These are phyloP conservation scores for Neoscelio sp. DNA, from an alignment of 2,888 invertebrate genomes.

Conservation along the genomic window DNA sequence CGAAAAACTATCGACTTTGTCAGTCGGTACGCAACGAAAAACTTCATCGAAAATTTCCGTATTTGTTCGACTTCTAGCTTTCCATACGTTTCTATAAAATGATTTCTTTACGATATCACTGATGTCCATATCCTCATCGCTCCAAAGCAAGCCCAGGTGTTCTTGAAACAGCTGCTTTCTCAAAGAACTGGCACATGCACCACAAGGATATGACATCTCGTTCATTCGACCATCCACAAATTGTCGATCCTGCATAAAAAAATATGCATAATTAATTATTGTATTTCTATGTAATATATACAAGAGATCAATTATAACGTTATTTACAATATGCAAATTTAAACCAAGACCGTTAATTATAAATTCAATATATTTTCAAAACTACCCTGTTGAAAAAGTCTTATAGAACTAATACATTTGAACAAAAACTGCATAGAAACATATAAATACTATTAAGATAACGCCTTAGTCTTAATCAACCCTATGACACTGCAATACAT, in stretches of 20 bases:
- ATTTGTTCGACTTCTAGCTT: slow-evolving; percentile 91
- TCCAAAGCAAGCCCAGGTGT: slow-evolving; percentile 91
- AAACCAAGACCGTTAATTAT: too few species aligned
- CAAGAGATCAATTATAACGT: too few species aligned
- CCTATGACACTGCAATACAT: too few species aligned
- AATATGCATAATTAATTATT: too few species aligned
- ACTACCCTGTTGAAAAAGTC: too few species aligned
- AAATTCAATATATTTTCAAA: too few species aligned
- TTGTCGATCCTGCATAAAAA: slow-evolving; percentile 88
- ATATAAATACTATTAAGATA: too few species aligned
- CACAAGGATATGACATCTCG: slow-evolving; percentile 91
- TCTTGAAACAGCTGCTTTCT: slow-evolving; percentile 95
- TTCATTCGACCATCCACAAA: slow-evolving; percentile 93
- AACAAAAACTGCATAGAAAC: too few species aligned
- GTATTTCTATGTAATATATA: too few species aligned
- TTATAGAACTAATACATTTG: too few species aligned
- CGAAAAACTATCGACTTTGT: slow-evolving; percentile 91
- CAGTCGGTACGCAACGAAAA: slow-evolving; percentile 95
- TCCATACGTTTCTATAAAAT: slow-evolving; percentile 95
- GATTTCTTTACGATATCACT: slow-evolving; percentile 89
- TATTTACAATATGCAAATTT: too few species aligned
- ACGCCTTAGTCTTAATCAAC: too few species aligned
- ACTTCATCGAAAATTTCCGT: slow-evolving; percentile 96
- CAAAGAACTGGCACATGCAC: slow-evolving; percentile 93
- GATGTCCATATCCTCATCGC: slow-evolving; percentile 85